phyloP scores from a whole-genome alignment of 2,797 vertebrate species.

The Oryzias sinensis region DNA sequence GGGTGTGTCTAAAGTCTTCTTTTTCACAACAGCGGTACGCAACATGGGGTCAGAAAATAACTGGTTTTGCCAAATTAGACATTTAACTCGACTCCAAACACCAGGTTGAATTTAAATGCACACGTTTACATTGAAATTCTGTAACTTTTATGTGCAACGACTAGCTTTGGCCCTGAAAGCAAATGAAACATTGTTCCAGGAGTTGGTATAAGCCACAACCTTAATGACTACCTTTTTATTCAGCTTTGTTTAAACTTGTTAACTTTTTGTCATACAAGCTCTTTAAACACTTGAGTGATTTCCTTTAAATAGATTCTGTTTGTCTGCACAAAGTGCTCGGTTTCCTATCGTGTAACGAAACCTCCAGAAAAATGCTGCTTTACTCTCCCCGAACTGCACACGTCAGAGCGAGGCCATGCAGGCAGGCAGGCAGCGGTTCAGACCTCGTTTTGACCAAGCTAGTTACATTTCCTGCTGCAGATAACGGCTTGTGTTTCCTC shows the following conservation, averaged over 20 bases:
- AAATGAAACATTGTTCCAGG: constrained; percentile 2
- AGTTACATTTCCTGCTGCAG: constrained; percentile 63
- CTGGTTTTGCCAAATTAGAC: too few relatives aligned
- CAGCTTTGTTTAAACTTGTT: neutral
- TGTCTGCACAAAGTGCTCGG: neutral
- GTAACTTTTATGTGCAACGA: constrained; percentile 1
- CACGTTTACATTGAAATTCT: constrained; percentile 1
- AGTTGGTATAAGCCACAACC: neutral
- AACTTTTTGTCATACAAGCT: neutral
- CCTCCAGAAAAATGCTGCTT: constrained; percentile 1
- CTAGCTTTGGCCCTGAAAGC: neutral
- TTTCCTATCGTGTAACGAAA: constrained; percentile 4
- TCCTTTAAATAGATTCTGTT: neutral
- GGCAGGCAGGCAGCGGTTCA: constrained; percentile 22
- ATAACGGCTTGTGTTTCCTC: constrained; percentile 58
- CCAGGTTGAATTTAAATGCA: too few relatives aligned
- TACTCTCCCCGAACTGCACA: constrained; percentile 6
- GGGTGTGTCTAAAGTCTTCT: neutral
- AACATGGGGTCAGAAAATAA: too few relatives aligned
- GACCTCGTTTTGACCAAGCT: constrained; percentile 43
- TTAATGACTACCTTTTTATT: neutral
- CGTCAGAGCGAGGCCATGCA: constrained; percentile 12
- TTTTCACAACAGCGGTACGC: neutral
- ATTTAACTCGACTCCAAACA: too few relatives aligned
- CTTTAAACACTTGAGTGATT: neutral